Evolutionary conservation across 2,888 invertebrate genomes (phyloP).

Genomic region (Pseudococcus jackbeardsleyi): DNA sequence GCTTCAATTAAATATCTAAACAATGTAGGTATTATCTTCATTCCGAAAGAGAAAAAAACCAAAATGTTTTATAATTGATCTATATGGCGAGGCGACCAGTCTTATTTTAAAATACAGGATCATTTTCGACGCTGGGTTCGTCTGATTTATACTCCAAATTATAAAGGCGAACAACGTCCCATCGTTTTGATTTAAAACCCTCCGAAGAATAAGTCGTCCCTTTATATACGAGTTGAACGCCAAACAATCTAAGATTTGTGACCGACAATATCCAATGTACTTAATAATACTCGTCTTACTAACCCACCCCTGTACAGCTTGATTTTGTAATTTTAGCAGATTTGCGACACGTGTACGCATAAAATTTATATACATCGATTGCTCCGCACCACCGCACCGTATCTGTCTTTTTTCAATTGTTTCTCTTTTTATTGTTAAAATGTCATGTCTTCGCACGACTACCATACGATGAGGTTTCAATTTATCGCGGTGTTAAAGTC

Average conservation of each 20-base stretch:
- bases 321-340: slow-evolving; percentile 14
- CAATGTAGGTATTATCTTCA: slow-evolving; percentile 2
- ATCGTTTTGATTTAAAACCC: slow-evolving; percentile 25
- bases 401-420: slow-evolving; percentile 1
- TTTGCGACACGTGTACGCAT: slow-evolving; percentile 24
- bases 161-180: neutral
- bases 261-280: slow-evolving; percentile 26
- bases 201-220: slow-evolving; percentile 7
- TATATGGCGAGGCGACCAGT: neutral
- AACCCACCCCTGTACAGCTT: neutral
- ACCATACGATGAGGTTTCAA: neutral
- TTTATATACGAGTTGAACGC: neutral
- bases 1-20: slow-evolving; percentile 21
- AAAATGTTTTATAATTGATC: neutral
- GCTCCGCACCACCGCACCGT: neutral
- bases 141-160: neutral
- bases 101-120: neutral
- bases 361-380: neutral
- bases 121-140: neutral
- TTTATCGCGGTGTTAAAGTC: neutral
- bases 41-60: neutral
- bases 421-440: neutral
- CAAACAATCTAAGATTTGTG: slow-evolving; percentile 13
- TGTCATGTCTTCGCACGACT: neutral
- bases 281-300: slow-evolving; percentile 12